Evolutionary conservation across 2,888 invertebrate species (phyloP).

Genomic region (Hipparchia semele): DNA sequence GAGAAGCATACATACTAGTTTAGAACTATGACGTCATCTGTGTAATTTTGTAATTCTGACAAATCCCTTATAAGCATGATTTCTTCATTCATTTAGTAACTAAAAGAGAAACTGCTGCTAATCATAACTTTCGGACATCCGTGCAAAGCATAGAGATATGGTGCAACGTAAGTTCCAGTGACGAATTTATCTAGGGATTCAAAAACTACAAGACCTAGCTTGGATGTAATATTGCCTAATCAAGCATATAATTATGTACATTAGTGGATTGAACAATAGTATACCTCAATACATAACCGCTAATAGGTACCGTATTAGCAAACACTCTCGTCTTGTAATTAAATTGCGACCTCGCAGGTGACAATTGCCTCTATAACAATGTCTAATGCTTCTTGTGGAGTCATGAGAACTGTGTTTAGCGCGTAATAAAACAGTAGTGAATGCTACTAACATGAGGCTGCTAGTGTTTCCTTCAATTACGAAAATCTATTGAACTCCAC

Average conservation of each 20-base stretch:
- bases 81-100: too few relatives aligned
- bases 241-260: not conserved
- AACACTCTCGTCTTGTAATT: constrained; percentile 19
- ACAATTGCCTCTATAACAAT: constrained; percentile 32
- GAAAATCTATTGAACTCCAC: not conserved
- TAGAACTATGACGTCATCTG: too few relatives aligned
- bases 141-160: too few relatives aligned
- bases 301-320: constrained; percentile 8
- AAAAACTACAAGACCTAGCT: not conserved
- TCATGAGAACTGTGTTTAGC: constrained; percentile 27
- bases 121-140: too few relatives aligned
- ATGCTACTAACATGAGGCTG: not conserved
- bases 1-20: too few relatives aligned
- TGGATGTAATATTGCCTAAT: too few relatives aligned
- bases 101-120: too few relatives aligned
- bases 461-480: constrained; percentile 20
- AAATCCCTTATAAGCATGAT: too few relatives aligned
- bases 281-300: constrained; percentile 1
- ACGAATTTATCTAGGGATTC: too few relatives aligned
- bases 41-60: too few relatives aligned
- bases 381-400: constrained; percentile 25
- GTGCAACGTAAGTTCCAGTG: too few relatives aligned
- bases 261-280: not conserved
- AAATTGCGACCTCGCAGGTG: constrained; percentile 25
- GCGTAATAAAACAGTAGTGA: constrained; percentile 19